Percentiles rank a stretch among this genome's conserved stretches.
Conservation (phyloP, 1,140 invertebrate genomes). For the Drosophila sp. region DNA sequence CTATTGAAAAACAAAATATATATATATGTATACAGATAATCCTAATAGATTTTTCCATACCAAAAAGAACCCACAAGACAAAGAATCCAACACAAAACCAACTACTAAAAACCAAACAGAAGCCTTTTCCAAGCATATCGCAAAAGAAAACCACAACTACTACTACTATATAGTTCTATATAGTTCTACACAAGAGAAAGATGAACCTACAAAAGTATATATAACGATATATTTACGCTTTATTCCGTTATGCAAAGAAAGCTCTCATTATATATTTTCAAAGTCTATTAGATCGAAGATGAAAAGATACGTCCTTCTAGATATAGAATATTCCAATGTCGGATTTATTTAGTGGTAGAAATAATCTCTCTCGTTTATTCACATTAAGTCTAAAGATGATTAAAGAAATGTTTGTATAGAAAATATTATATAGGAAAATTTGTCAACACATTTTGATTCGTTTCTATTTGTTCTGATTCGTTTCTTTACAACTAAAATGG, state of each 20-base stretch:
- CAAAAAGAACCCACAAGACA: not conserved
- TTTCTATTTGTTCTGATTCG: too few species aligned
- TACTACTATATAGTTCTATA: constrained; percentile 9
- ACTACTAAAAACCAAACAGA: constrained; percentile 6
- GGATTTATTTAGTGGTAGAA: constrained; percentile 19
- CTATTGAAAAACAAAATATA: not conserved
- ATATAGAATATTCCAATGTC: constrained; percentile 39
- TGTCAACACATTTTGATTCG: constrained; percentile 14
- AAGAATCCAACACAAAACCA: not conserved
- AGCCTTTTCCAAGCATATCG: constrained; percentile 30
- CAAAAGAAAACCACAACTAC: constrained; percentile 11
- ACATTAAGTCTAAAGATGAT: constrained; percentile 53
- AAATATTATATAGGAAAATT: constrained; percentile 17
- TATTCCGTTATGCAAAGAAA: constrained; percentile 14
- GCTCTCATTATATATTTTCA: constrained; percentile 55
- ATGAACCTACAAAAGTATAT: not conserved
- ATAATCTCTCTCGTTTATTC: constrained; percentile 39
- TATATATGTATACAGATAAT: not conserved
- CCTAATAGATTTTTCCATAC: constrained; percentile 1
- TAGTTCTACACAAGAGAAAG: not conserved
- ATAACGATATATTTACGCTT: constrained; percentile 4
- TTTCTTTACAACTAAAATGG: constrained; percentile 19
- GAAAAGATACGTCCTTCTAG: constrained; percentile 45
- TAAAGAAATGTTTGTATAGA: constrained; percentile 46
- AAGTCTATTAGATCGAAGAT: constrained; percentile 57